Evolutionary conservation across 92 coral and sea anemone species (phyloP).

Genomic region (Zoanthus sansibaricus): DNA sequence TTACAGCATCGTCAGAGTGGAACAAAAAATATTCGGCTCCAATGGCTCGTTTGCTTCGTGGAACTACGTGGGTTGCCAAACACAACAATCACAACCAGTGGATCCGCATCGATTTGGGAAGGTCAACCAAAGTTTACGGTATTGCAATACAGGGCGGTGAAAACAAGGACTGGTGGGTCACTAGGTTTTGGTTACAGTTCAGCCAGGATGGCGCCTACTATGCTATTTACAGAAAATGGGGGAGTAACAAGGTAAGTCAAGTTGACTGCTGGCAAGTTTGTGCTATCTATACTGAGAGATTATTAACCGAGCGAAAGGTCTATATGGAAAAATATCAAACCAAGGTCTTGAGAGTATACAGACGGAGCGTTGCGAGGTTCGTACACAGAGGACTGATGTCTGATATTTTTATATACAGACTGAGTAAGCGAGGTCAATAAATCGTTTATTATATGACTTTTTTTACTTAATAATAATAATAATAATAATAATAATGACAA

Average conservation of each 20-base stretch:
- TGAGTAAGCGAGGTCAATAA: too few relatives aligned
- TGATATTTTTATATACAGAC: too few relatives aligned
- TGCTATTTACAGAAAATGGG: constrained; percentile 53
- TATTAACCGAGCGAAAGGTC: too few relatives aligned
- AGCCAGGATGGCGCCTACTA: constrained; percentile 65
- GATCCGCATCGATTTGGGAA: constrained; percentile 60
- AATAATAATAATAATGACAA: too few relatives aligned
- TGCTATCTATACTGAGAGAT: too few relatives aligned
- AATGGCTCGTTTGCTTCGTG: constrained; percentile 34
- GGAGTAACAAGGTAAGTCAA: constrained; percentile 51
- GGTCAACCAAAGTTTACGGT: constrained; percentile 58
- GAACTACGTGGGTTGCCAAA: constrained; percentile 55
- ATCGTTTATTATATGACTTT: too few relatives aligned
- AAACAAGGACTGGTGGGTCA: constrained; percentile 60
- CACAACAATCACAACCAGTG: constrained; percentile 49
- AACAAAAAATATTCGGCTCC: constrained; percentile 14
- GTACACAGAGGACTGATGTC: too few relatives aligned
- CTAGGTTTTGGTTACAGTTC: constrained; percentile 50
- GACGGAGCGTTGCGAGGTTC: too few relatives aligned
- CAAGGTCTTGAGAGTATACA: too few relatives aligned
- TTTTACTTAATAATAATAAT: too few relatives aligned
- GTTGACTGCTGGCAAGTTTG: background rate
- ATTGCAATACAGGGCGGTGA: constrained; percentile 65
- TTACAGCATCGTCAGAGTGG: background rate
- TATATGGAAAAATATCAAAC: too few relatives aligned